A percentile compares a stretch with the other conserved stretches of the same genome.
Conservation (phyloP, 2,888 invertebrate genomes). For the Linyphia triangularis region DNA sequence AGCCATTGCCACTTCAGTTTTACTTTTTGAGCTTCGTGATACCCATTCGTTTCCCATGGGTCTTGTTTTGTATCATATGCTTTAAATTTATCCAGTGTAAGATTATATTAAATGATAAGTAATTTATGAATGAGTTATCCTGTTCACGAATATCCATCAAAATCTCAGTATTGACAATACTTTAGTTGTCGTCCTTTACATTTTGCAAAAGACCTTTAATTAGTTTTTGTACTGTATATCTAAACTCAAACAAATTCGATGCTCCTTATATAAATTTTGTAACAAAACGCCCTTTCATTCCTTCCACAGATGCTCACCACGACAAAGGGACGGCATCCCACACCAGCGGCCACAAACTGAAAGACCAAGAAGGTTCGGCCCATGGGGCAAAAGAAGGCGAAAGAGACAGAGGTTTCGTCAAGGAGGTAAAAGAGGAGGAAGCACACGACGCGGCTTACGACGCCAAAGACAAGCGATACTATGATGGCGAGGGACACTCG, state of each 20-base stretch:
- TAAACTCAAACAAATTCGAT: background rate
- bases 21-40: no score
- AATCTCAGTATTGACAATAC: no score
- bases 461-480: slow-evolving; percentile 37
- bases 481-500: slow-evolving; percentile 53
- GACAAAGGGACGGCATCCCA: slow-evolving; percentile 60
- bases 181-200: no score
- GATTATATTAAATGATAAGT: no score
- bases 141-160: no score
- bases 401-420: slow-evolving; percentile 59
- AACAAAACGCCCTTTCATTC: background rate
- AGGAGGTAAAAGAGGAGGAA: slow-evolving; percentile 69
- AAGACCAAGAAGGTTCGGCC: slow-evolving; percentile 54
- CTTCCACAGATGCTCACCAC: slow-evolving; percentile 66
- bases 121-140: no score
- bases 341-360: slow-evolving; percentile 51
- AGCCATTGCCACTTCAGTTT: no score
- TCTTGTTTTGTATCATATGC: no score
- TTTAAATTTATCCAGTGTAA: no score
- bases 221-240: no score
- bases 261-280: background rate
- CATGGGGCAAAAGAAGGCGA: slow-evolving; percentile 67
- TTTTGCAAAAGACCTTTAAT: no score
- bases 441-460: slow-evolving; percentile 70
- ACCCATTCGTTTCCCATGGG: no score